Evolutionary conservation across 2,113 vertebrate species (phyloP), one percentile per base, ranked within the genome.

Genomic region (Lophotis ruficrista): DNA sequence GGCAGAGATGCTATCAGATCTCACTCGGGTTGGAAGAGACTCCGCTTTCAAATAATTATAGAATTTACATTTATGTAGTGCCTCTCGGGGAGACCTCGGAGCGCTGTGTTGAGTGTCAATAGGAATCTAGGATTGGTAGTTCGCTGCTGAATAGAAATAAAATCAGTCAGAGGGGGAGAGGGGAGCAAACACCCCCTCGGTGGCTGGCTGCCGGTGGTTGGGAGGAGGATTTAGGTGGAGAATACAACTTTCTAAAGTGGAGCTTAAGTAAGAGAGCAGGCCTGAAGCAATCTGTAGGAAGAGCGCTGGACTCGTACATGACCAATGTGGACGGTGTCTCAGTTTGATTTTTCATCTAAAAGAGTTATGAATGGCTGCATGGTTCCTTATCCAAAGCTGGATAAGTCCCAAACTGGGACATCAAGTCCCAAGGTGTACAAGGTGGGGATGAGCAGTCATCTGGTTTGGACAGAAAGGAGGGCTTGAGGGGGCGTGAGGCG

Each of bases 1-100:
- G 95, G 94, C 89, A 90, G 93, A 89, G 86, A 95, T 60, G 61
- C 89, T 90, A 90, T 96, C 91, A 73, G 93, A 90, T 95, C 95
- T 96, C 89, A 84, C 81, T 95, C 89, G 93, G 89, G 90, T 93
- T 96, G 96, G 87, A 95, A 91, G 78, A 89, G 92, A 51, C 89
- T 96, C 70, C 1, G 35, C 94, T 96, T 96, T 95, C 94, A 95
- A 96, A 91, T 95, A 97, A 97, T 94, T 95, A 93, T 3, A 24
- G 93, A 78, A 93, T 96, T 96, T 95, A 91, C 83, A 96, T 96
- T 89, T 90, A 73, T 94, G 92, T 93, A 66, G 94, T 80, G 87
- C 81, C 94, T 96, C 82, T 87, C 72, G 38, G 84, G 58, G 83
- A 91, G 91, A 82, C 80, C 94, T 88, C 33, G 60, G 37, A 92